Conservation (phyloP, 2,888 invertebrate species). For the Torymus tubicola region DNA sequence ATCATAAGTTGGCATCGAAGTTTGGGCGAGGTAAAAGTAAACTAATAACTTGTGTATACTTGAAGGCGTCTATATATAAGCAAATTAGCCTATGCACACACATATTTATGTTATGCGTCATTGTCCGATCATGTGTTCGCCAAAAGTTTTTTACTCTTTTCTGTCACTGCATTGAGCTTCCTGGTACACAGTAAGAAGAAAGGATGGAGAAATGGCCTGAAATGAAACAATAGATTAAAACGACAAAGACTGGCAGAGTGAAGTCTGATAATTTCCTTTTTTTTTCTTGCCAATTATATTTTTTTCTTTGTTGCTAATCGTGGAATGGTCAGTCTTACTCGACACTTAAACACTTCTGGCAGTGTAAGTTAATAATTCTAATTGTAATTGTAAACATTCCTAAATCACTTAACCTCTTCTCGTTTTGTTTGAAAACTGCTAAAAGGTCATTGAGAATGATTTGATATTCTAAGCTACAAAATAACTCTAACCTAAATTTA, state of each 20-base stretch:
- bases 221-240: slow-evolving; percentile 11
- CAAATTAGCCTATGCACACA: background rate
- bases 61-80: background rate
- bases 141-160: slow-evolving; percentile 19
- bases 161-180: slow-evolving; percentile 2
- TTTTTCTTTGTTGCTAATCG: slow-evolving; percentile 39
- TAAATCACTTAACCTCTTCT: too few species aligned
- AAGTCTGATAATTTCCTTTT: slow-evolving; percentile 16
- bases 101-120: slow-evolving; percentile 32
- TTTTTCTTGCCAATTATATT: slow-evolving; percentile 18
- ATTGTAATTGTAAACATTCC: too few species aligned
- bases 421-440: too few species aligned
- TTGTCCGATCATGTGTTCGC: slow-evolving; percentile 35
- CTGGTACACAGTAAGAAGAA: background rate
- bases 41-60: too few species aligned
- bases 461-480: too few species aligned
- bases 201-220: slow-evolving; percentile 37
- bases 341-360: slow-evolving; percentile 65
- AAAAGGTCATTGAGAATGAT: too few species aligned
- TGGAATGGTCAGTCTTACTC: slow-evolving; percentile 69
- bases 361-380: slow-evolving; percentile 65
- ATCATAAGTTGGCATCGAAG: too few species aligned
- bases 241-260: background rate
- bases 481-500: too few species aligned
- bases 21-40: too few species aligned